Evolutionary conservation across 1,140 invertebrate species (phyloP).

Genomic region (Anastrepha obliqua): DNA sequence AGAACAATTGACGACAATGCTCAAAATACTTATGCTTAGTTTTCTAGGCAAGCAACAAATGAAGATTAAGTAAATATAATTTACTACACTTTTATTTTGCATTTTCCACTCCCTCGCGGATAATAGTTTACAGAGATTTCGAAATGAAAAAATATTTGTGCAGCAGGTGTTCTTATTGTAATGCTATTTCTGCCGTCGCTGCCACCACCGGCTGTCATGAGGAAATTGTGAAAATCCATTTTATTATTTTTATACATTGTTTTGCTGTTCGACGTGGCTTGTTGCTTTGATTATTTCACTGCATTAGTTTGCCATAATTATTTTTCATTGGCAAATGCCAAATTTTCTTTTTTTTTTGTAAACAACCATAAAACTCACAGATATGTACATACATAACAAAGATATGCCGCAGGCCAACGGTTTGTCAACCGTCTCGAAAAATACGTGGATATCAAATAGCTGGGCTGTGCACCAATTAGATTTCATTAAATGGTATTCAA

Average conservation of each 20-base stretch:
- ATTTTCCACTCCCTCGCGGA: background rate
- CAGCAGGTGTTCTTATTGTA: background rate
- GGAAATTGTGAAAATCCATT: slow-evolving; percentile 22
- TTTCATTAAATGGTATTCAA: slow-evolving; percentile 33
- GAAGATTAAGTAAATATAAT: background rate
- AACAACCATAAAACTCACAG: background rate
- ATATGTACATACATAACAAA: background rate
- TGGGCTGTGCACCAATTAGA: background rate
- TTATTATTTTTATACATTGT: background rate
- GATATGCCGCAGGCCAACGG: too few relatives aligned
- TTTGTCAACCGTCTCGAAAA: background rate
- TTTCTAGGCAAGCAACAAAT: too few relatives aligned
- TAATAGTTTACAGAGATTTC: background rate
- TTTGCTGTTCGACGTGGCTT: background rate
- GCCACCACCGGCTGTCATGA: background rate
- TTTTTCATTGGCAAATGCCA: slow-evolving; percentile 9
- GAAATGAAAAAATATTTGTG: slow-evolving; percentile 16
- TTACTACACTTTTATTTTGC: background rate
- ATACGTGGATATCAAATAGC: background rate
- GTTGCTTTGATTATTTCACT: slow-evolving; percentile 13
- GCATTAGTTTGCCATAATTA: background rate
- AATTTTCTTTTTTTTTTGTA: background rate
- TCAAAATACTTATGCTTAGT: too few relatives aligned
- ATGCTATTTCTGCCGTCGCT: background rate
- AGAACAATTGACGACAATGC: too few relatives aligned